phyloP scores from a whole-genome alignment of 2,888 invertebrate species.

The Danaus chrysippus region DNA sequence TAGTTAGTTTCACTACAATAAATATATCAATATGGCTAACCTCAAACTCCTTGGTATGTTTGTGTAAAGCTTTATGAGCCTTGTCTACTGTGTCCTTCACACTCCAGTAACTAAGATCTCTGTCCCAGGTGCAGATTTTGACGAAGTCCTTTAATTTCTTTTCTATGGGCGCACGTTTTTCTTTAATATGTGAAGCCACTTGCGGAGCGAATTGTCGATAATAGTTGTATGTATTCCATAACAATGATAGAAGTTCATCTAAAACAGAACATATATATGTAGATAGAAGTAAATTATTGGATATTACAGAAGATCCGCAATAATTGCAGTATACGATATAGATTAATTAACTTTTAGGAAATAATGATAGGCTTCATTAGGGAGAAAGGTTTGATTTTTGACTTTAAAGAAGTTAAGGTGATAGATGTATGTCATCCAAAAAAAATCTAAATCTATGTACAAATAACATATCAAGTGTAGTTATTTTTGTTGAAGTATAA shows the following conservation, averaged over 20 bases:
- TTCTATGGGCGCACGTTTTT: conserved; percentile 89
- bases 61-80: conserved; percentile 91
- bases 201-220: conserved; percentile 87
- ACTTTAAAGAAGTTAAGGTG: no score
- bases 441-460: no score
- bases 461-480: no score
- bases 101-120: conserved; percentile 96
- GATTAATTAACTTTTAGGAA: no score
- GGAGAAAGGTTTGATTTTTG: no score
- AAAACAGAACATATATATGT: conserved; percentile 32
- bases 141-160: conserved; percentile 95
- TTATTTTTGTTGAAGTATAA: no score
- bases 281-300: neutral
- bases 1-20: neutral
- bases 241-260: conserved; percentile 80
- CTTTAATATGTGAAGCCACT: conserved; percentile 82
- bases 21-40: conserved; percentile 43
- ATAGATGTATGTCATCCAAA: no score
- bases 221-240: conserved; percentile 91
- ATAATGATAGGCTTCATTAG: no score
- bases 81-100: conserved; percentile 93
- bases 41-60: conserved; percentile 92
- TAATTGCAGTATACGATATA: no score
- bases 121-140: conserved; percentile 96
- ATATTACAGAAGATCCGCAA: no score